Conservation (phyloP, 2,797 vertebrate genomes). For the Hypotaenidia philippensis region DNA sequence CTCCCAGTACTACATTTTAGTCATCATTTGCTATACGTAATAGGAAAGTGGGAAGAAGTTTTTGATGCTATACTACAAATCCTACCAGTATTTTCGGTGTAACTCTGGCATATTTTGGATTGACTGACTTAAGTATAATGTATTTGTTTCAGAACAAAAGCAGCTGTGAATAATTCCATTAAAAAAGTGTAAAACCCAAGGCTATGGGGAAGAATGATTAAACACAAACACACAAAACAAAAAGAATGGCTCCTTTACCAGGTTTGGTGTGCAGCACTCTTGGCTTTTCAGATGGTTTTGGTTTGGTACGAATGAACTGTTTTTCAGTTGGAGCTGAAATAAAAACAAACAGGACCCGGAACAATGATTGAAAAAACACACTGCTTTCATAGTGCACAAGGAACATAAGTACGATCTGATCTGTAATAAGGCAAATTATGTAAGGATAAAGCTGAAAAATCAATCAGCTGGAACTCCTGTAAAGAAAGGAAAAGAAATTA, state of each 20-base stretch:
- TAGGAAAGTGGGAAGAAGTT: neutral
- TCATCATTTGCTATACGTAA: neutral
- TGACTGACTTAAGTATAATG: neutral
- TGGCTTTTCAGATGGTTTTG: slow-evolving; percentile 58
- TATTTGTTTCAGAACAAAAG: neutral
- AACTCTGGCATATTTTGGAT: neutral
- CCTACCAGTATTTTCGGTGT: neutral
- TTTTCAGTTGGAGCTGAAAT: slow-evolving; percentile 77
- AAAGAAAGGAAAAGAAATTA: neutral
- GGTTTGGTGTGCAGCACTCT: slow-evolving; percentile 72
- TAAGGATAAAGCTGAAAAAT: slow-evolving; percentile 21
- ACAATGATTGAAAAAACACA: neutral
- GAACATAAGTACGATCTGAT: neutral
- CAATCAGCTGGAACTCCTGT: neutral
- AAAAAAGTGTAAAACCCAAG: neutral
- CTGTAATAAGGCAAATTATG: slow-evolving; percentile 1
- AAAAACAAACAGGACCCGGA: slow-evolving; percentile 20
- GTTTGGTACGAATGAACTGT: slow-evolving; percentile 56
- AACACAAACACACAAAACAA: neutral
- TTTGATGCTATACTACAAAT: neutral
- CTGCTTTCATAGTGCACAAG: neutral
- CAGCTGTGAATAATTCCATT: neutral
- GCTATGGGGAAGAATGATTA: neutral
- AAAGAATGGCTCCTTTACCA: slow-evolving; percentile 74
- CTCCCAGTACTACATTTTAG: neutral